phyloP scores from a whole-genome alignment of 1,140 invertebrate species.

The Drosophila bifasciata region DNA sequence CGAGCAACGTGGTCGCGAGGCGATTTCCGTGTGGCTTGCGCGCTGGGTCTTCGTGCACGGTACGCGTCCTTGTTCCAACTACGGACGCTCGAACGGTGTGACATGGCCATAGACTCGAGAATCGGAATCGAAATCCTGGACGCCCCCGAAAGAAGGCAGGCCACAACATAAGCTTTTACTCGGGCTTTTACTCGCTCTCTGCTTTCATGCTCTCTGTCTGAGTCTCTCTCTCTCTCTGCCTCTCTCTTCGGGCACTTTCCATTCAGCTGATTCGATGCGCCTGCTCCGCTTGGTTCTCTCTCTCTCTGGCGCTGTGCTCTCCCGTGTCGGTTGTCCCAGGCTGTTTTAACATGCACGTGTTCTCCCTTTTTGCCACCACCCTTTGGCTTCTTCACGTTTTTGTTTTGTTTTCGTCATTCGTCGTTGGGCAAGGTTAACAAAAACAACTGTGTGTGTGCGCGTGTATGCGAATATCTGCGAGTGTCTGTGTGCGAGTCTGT shows the following conservation, averaged over 20 bases:
- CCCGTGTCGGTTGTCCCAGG: slow-evolving; percentile 36
- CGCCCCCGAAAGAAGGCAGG: slow-evolving; percentile 64
- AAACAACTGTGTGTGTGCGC: slow-evolving; percentile 41
- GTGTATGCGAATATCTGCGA: not conserved
- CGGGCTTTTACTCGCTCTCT: slow-evolving; percentile 2
- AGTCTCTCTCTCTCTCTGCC: slow-evolving; percentile 30
- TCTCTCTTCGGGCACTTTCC: slow-evolving; percentile 27
- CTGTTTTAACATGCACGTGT: slow-evolving; percentile 37
- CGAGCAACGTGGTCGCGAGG: slow-evolving; percentile 3
- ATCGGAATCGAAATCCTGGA: slow-evolving; percentile 63
- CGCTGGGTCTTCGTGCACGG: slow-evolving; percentile 67
- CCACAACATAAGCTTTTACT: slow-evolving; percentile 43
- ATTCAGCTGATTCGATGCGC: slow-evolving; percentile 41
- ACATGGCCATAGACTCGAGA: slow-evolving; percentile 57
- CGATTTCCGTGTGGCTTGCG: slow-evolving; percentile 43
- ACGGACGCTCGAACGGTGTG: slow-evolving; percentile 67
- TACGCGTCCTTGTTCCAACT: slow-evolving; percentile 82
- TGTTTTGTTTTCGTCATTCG: slow-evolving; percentile 76
- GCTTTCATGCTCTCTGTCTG: not conserved
- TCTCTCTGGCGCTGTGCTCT: not conserved
- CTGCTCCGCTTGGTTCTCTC: slow-evolving; percentile 4
- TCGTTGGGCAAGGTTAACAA: slow-evolving; percentile 75
- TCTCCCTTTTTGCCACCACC: slow-evolving; percentile 18
- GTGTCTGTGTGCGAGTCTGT: not conserved
- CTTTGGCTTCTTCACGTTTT: slow-evolving; percentile 50